Conservation (phyloP, 1,140 invertebrate species). For the Pantala flavescens region DNA sequence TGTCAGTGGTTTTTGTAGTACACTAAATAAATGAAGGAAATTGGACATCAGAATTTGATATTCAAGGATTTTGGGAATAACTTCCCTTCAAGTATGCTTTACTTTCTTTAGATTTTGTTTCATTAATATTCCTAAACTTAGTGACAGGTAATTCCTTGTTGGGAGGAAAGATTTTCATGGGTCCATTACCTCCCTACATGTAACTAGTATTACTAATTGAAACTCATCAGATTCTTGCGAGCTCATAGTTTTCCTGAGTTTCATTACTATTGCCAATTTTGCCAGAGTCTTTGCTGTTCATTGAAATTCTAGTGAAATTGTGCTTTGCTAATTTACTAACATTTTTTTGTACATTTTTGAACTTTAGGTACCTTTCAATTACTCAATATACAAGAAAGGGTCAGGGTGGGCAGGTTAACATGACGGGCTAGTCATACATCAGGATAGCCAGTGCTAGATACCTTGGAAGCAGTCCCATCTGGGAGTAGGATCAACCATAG, state of each 20-base stretch:
- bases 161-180: not conserved
- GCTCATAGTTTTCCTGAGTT: not conserved
- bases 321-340: conserved; percentile 10
- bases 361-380: conserved; percentile 10
- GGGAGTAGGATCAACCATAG: conserved; percentile 3
- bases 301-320: not conserved
- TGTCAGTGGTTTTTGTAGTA: too few species aligned
- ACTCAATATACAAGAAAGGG: conserved; percentile 4
- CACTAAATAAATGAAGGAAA: too few species aligned
- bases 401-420: conserved; percentile 7
- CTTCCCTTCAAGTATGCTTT: too few species aligned
- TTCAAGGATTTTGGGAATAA: too few species aligned
- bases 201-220: not conserved
- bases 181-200: not conserved
- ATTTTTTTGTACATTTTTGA: conserved; percentile 6
- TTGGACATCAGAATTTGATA: too few species aligned
- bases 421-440: not conserved
- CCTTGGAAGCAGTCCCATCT: not conserved
- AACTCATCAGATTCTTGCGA: not conserved
- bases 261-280: not conserved
- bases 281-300: not conserved
- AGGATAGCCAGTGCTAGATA: conserved; percentile 8
- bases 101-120: too few species aligned
- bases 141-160: not conserved
- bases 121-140: not conserved